A percentile compares a stretch with the other conserved stretches of the same genome.
phyloP scores from a whole-genome alignment of 2,113 vertebrate genomes.

The Setophaga kirtlandii region DNA sequence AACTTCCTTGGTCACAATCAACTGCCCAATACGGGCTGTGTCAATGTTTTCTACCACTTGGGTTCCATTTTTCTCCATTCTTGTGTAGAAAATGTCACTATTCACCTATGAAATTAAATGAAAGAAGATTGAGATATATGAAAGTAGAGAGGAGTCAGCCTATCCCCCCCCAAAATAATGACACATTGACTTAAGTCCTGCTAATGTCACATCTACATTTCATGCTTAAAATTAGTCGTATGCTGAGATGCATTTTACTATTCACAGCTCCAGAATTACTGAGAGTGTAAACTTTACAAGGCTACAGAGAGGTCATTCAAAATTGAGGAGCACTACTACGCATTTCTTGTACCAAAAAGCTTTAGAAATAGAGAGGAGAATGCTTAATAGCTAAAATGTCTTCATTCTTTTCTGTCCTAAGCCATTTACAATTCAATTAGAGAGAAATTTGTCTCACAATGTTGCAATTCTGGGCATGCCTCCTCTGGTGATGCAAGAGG shows the following conservation, averaged over 20 bases:
- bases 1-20: constrained; percentile 88
- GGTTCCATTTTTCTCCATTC: constrained; percentile 80
- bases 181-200: not conserved
- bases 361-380: not conserved
- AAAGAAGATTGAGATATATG: not conserved
- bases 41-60: constrained; percentile 78
- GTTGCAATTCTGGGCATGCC: not conserved
- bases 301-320: not conserved
- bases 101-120: constrained; percentile 83
- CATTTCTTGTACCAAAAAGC: not conserved
- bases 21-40: constrained; percentile 79
- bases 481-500: not conserved
- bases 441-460: not conserved
- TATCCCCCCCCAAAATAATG: not conserved
- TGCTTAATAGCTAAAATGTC: not conserved
- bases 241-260: not conserved
- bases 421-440: not conserved
- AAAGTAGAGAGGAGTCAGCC: not conserved
- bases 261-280: not conserved
- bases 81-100: constrained; percentile 89
- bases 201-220: not conserved
- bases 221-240: not conserved
- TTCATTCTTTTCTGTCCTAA: not conserved
- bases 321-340: not conserved
- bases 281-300: not conserved